A percentile compares a stretch with the other conserved stretches of the same genome.
phyloP scores from a whole-genome alignment of 2,113 vertebrate genomes.

The rabbit (Oryctolagus cuniculus) region DNA sequence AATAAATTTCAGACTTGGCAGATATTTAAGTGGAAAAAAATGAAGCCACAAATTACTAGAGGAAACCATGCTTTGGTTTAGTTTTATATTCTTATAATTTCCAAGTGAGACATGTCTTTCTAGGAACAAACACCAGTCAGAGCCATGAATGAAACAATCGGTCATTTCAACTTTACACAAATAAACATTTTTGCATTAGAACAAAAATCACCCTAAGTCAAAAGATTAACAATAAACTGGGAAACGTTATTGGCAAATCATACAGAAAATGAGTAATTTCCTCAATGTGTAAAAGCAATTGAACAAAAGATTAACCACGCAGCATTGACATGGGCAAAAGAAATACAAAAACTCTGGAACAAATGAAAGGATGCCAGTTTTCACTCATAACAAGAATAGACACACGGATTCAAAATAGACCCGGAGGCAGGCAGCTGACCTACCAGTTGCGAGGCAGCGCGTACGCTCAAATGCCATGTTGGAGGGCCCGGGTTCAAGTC shows the following conservation, averaged over 20 bases:
- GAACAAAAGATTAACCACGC: not conserved
- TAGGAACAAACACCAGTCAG: not conserved
- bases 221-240: not conserved
- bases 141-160: not conserved
- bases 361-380: no score
- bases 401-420: not conserved
- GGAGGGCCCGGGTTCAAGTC: no score
- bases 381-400: not conserved
- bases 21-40: not conserved
- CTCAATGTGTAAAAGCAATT: not conserved
- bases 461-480: no score
- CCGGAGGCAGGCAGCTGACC: not conserved
- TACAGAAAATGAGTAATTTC: not conserved
- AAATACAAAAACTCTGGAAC: not conserved
- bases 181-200: not conserved
- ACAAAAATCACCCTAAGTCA: not conserved
- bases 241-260: not conserved
- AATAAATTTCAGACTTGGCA: not conserved
- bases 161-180: not conserved
- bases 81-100: not conserved
- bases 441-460: no score
- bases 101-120: not conserved
- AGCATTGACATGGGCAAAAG: not conserved
- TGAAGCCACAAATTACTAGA: not conserved
- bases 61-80: not conserved